Conservation (phyloP, 2,797 vertebrate genomes). For the Xerus rutilus region DNA sequence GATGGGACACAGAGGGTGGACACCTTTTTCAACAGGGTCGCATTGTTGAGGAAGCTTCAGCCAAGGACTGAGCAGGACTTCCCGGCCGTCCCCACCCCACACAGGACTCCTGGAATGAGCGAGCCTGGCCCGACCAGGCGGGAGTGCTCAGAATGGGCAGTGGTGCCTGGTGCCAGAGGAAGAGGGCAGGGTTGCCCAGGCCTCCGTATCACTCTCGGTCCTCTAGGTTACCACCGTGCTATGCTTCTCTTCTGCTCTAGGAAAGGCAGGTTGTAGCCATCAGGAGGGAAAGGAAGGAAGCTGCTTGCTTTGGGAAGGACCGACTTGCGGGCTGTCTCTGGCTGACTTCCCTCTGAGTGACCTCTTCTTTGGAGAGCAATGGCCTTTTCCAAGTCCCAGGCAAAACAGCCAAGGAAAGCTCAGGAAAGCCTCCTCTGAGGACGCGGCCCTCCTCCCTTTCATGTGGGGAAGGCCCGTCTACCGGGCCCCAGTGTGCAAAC, state of each 20-base stretch:
- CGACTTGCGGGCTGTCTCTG: slow-evolving; percentile 41
- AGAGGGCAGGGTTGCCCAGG: not conserved
- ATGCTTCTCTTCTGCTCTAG: not conserved
- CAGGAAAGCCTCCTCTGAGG: slow-evolving; percentile 64
- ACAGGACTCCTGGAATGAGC: no score
- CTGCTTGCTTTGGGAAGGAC: slow-evolving; percentile 60
- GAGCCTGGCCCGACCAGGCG: not conserved
- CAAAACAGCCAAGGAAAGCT: slow-evolving; percentile 77
- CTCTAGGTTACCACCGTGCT: fast-evolving
- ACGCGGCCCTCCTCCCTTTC: slow-evolving; percentile 76
- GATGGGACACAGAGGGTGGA: not conserved
- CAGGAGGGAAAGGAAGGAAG: slow-evolving; percentile 8
- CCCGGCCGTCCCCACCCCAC: not conserved
- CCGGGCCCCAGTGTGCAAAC: slow-evolving; percentile 60
- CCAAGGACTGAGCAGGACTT: not conserved
- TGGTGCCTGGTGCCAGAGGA: not conserved
- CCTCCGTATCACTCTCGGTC: fast-evolving
- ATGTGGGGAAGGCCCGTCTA: slow-evolving; percentile 46
- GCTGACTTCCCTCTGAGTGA: not conserved
- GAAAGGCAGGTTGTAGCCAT: not conserved
- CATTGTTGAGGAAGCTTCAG: not conserved
- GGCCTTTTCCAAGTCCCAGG: slow-evolving; percentile 52
- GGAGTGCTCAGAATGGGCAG: not conserved
- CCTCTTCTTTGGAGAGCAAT: slow-evolving; percentile 73
- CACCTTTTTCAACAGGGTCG: no score